Conservation (phyloP, 2,888 invertebrate species). For the Adineta ricciae region DNA sequence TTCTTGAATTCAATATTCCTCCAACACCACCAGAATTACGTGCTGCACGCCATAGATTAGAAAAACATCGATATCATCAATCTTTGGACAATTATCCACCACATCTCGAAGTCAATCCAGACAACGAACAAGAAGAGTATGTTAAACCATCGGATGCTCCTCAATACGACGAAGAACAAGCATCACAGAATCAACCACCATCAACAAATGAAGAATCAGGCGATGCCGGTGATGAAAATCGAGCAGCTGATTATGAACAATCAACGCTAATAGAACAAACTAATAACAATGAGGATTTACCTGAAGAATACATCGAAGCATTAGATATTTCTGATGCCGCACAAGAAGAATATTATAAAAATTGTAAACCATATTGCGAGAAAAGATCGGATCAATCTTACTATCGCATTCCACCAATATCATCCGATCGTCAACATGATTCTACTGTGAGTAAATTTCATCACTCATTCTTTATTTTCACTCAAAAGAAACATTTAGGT, state of each 20-base stretch:
- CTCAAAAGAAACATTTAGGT: neutral
- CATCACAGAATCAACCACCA: neutral
- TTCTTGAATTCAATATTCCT: neutral
- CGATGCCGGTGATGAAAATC: neutral
- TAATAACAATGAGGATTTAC: neutral
- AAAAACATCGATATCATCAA: conserved; percentile 14
- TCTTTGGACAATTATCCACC: neutral
- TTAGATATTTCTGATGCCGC: neutral
- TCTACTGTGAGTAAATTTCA: neutral
- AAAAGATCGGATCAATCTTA: neutral
- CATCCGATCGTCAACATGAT: neutral
- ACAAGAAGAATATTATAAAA: neutral
- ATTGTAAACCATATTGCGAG: neutral
- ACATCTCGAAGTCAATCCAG: neutral
- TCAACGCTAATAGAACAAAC: neutral
- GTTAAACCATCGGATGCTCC: neutral
- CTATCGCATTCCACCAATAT: neutral
- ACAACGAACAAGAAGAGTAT: neutral
- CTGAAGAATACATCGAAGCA: neutral
- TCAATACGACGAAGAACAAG: neutral
- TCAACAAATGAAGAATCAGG: neutral
- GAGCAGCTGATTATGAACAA: neutral
- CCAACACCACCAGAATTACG: neutral
- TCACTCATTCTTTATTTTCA: neutral
- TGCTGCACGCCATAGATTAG: neutral